Evolutionary conservation across 2,888 invertebrate genomes (phyloP).

Genomic region (Phanerotoma sp.): DNA sequence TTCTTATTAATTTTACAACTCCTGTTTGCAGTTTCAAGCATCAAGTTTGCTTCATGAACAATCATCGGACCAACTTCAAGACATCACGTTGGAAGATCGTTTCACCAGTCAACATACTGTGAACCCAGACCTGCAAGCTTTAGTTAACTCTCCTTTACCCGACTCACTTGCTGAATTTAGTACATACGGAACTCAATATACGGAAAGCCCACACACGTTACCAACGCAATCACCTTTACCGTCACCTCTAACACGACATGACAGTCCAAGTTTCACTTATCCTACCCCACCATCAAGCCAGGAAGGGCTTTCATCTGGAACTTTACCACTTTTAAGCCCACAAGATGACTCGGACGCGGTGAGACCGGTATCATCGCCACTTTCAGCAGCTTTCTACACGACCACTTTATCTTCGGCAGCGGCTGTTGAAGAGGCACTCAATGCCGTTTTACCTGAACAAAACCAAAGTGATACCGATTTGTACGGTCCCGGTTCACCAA

Average conservation of each 20-base stretch:
- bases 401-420: constrained; percentile 84
- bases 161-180: constrained; percentile 82
- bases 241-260: constrained; percentile 65
- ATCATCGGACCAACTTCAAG: constrained; percentile 55
- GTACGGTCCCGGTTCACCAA: constrained; percentile 57
- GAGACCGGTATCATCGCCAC: constrained; percentile 76
- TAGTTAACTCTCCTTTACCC: constrained; percentile 75
- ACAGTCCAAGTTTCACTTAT: constrained; percentile 78
- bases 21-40: constrained; percentile 54
- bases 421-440: constrained; percentile 82
- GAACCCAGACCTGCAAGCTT: constrained; percentile 74
- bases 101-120: constrained; percentile 61
- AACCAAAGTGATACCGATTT: constrained; percentile 62
- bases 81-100: constrained; percentile 58
- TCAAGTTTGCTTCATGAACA: constrained; percentile 54
- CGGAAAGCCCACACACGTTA: constrained; percentile 57
- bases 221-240: constrained; percentile 65
- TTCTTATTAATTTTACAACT: too few species aligned
- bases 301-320: constrained; percentile 73
- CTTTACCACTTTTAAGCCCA: constrained; percentile 53
- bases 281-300: constrained; percentile 88
- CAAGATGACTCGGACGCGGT: constrained; percentile 63
- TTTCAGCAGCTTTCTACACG: constrained; percentile 82
- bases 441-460: constrained; percentile 81
- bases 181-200: constrained; percentile 65